phyloP scores from a whole-genome alignment of 2,797 vertebrate species.

The Zalophus californianus region DNA sequence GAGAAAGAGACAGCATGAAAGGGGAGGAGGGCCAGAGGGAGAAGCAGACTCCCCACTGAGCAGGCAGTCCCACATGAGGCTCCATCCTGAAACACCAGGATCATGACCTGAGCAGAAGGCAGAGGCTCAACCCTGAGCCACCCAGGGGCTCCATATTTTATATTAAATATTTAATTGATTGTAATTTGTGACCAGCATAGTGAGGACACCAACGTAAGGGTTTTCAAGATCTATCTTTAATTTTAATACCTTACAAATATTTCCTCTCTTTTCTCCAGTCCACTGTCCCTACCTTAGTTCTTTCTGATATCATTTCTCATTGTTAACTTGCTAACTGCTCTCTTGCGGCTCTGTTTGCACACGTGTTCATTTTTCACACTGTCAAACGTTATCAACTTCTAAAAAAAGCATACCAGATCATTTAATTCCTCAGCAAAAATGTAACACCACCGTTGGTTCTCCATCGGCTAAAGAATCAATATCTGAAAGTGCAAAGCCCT shows the following conservation, averaged over 20 bases:
- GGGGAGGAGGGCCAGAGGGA: neutral
- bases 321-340: neutral
- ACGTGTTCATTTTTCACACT: neutral
- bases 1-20: neutral
- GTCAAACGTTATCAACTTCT: neutral
- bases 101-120: neutral
- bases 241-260: neutral
- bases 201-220: neutral
- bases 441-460: neutral
- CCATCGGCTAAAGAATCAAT: neutral
- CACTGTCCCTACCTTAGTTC: neutral
- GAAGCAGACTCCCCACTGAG: neutral
- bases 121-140: neutral
- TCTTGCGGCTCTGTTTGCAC: neutral
- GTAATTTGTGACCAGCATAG: neutral
- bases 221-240: neutral
- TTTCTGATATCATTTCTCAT: neutral
- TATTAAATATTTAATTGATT: neutral
- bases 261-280: neutral
- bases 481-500: neutral
- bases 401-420: neutral
- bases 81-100: neutral
- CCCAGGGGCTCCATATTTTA: neutral
- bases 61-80: neutral
- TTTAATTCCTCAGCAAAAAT: neutral